These are phyloP conservation scores for Trochalopteron elliotii DNA, from an alignment of 2,113 vertebrate species.

Conservation along the genomic window DNA sequence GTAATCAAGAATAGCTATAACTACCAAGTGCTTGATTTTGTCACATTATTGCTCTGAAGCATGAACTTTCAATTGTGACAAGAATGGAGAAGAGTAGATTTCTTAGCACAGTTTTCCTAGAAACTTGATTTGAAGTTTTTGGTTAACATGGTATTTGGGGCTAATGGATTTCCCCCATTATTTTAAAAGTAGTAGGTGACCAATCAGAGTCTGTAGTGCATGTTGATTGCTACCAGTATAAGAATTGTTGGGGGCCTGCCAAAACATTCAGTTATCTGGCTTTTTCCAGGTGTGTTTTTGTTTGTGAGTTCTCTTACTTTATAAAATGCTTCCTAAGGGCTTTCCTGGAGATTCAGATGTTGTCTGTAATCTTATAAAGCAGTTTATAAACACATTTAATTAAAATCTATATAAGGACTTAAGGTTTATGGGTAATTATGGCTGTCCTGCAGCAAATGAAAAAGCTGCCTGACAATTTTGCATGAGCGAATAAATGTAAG, in stretches of 20 bases:
- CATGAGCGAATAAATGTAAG: neutral
- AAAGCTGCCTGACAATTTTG: neutral
- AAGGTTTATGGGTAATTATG: neutral
- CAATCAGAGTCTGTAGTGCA: neutral
- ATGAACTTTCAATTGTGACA: neutral
- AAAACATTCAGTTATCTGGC: neutral
- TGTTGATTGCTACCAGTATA: neutral
- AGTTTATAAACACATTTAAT: constrained; percentile 25
- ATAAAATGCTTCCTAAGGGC: constrained; percentile 4
- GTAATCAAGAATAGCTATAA: neutral
- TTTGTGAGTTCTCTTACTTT: constrained; percentile 14
- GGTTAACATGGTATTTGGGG: neutral
- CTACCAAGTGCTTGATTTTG: neutral
- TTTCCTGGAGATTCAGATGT: neutral
- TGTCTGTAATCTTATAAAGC: constrained; percentile 4
- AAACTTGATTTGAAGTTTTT: neutral
- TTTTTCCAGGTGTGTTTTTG: constrained; percentile 25
- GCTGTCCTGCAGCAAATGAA: neutral
- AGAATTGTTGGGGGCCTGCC: neutral
- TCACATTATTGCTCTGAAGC: neutral
- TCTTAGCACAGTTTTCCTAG: neutral
- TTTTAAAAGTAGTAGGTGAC: neutral
- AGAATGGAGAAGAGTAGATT: neutral
- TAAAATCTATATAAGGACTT: neutral
- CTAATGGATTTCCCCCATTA: neutral